Evolutionary conservation across 2,888 invertebrate species (phyloP).

Genomic region (Pardosa pseudoannulata): DNA sequence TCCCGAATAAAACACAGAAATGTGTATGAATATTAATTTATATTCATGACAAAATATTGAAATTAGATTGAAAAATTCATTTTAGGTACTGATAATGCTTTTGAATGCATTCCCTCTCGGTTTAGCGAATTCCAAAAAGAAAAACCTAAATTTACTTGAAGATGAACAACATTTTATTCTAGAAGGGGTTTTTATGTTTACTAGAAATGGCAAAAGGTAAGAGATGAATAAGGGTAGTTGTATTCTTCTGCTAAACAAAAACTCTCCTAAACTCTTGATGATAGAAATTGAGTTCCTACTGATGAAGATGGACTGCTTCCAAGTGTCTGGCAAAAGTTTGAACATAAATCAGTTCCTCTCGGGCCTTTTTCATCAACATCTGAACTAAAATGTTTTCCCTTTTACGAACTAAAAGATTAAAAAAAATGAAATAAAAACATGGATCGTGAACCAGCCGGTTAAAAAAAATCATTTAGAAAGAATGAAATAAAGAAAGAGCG

Average conservation of each 20-base stretch:
- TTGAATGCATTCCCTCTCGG: no score
- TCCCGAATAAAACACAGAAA: no score
- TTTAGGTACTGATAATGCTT: no score
- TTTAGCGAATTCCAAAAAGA: not conserved
- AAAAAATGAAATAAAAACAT: conserved; percentile 13
- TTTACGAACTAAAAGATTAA: conserved; percentile 5
- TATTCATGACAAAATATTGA: no score
- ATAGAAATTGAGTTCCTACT: conserved; percentile 22
- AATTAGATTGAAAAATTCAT: no score
- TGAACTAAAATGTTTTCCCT: conserved; percentile 22
- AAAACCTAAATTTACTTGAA: not conserved
- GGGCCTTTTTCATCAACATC: conserved; percentile 26
- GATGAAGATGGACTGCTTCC: conserved; percentile 30
- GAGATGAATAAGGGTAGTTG: conserved; percentile 10
- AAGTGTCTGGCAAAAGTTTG: conserved; percentile 19
- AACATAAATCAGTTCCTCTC: conserved; percentile 24
- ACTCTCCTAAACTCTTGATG: conserved; percentile 5
- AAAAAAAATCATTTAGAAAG: conserved; percentile 21
- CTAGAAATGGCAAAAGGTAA: not conserved
- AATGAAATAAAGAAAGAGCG: conserved; percentile 6
- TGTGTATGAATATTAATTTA: no score
- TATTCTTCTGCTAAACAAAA: conserved; percentile 4
- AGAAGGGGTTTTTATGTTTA: not conserved
- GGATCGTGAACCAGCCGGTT: not conserved
- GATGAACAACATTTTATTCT: not conserved